A percentile compares a stretch with the other conserved stretches of the same genome.
phyloP scores from a whole-genome alignment of 2,888 invertebrate species.

The Magallana nippona region DNA sequence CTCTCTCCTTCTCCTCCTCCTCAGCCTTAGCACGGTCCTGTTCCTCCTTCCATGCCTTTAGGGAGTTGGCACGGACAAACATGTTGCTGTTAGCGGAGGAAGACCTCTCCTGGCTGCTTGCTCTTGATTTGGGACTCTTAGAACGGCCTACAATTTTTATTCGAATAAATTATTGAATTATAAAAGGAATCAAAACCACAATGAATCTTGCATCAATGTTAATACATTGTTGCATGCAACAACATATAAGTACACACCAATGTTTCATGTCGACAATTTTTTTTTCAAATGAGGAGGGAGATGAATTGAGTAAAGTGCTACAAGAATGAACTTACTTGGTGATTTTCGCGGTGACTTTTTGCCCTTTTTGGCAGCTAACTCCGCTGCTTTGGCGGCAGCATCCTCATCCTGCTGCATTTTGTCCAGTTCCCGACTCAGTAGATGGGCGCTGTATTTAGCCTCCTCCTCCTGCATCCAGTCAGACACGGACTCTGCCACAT shows the following conservation, averaged over 20 bases:
- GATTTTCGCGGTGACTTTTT: constrained; percentile 71
- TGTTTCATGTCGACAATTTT: too few species aligned
- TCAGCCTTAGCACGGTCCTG: constrained; percentile 73
- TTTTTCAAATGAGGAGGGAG: too few species aligned
- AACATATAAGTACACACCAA: too few species aligned
- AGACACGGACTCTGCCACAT: constrained; percentile 73
- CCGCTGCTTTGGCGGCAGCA: constrained; percentile 64
- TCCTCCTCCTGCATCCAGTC: constrained; percentile 78
- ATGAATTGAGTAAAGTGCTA: too few species aligned
- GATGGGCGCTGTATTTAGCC: constrained; percentile 77
- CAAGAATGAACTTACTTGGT: constrained; percentile 59
- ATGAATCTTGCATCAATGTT: neutral
- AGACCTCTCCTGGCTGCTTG: constrained; percentile 68
- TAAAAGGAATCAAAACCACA: neutral
- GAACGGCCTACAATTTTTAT: constrained; percentile 57
- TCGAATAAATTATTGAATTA: neutral
- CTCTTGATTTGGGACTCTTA: constrained; percentile 71
- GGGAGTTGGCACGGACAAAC: constrained; percentile 73
- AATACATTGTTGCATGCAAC: too few species aligned
- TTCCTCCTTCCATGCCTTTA: constrained; percentile 77
- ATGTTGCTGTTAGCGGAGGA: constrained; percentile 61
- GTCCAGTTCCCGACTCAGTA: constrained; percentile 75
- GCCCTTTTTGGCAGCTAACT: constrained; percentile 59
- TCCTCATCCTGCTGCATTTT: constrained; percentile 74
- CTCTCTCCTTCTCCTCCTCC: constrained; percentile 76